Percentiles rank a stretch among this genome's conserved stretches.
Evolutionary conservation across 2,113 vertebrate species (phyloP).

Genomic region (Todiramphus chloris): DNA sequence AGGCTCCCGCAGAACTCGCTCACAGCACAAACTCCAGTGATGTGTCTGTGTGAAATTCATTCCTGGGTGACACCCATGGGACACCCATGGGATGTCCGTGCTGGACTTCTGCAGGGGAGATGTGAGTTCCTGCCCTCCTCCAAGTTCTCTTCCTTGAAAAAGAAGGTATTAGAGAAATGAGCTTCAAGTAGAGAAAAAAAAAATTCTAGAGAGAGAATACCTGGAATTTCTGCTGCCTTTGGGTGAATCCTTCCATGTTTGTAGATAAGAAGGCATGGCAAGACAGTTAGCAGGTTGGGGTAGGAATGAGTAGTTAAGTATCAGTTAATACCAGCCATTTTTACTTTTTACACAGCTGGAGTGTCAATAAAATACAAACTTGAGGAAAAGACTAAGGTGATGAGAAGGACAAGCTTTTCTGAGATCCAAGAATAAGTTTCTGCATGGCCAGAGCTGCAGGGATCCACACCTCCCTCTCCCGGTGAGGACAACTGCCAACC

Average conservation of each 20-base stretch:
- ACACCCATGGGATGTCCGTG: neutral
- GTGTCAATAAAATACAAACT: neutral
- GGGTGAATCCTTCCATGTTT: neutral
- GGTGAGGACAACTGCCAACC: neutral
- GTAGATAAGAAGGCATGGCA: neutral
- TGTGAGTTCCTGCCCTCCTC: neutral
- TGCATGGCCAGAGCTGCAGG: neutral
- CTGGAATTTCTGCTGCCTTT: neutral
- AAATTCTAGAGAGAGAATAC: neutral
- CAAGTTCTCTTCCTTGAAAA: neutral
- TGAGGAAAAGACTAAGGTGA: neutral
- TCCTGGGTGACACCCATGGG: neutral
- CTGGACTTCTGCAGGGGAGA: neutral
- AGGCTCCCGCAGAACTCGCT: accelerated
- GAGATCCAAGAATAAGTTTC: neutral
- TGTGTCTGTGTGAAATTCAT: neutral
- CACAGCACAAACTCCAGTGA: neutral
- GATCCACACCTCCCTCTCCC: neutral
- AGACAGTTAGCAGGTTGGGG: neutral
- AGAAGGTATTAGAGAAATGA: neutral
- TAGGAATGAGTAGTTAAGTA: neutral
- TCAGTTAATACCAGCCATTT: neutral
- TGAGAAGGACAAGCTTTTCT: neutral
- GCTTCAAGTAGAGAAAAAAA: neutral
- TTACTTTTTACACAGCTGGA: neutral